Conservation (phyloP, 2,797 vertebrate species). For the Falco concolor region DNA sequence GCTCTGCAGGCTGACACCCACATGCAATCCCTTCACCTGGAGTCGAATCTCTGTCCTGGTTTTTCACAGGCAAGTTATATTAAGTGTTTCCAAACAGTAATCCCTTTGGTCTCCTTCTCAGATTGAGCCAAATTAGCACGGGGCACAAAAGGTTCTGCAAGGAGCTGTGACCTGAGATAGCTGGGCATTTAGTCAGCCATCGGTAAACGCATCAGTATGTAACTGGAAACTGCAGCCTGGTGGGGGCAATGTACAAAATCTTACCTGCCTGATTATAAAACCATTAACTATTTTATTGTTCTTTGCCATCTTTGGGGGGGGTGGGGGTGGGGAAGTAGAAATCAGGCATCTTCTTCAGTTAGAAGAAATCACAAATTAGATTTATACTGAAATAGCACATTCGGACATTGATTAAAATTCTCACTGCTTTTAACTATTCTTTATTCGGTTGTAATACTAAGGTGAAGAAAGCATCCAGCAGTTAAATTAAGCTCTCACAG, state of each 20-base stretch:
- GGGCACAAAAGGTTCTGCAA: not conserved
- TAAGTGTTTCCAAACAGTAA: not conserved
- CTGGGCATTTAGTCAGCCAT: not conserved
- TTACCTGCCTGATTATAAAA: not conserved
- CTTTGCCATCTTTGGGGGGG: not conserved
- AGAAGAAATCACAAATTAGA: not conserved
- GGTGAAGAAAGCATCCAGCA: not conserved
- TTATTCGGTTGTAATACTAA: not conserved
- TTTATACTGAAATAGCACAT: not conserved
- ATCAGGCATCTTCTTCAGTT: not conserved
- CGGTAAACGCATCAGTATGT: not conserved
- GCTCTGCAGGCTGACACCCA: fast-evolving
- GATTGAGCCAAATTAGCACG: not conserved
- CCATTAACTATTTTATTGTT: not conserved
- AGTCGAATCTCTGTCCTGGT: not conserved
- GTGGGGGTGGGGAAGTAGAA: not conserved
- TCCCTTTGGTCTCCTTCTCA: not conserved
- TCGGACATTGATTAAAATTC: not conserved
- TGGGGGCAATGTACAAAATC: not conserved
- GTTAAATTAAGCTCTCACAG: not conserved
- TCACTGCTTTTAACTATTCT: not conserved
- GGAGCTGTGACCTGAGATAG: not conserved
- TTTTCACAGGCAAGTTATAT: not conserved
- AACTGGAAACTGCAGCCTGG: not conserved
- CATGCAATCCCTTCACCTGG: not conserved